Evolutionary conservation across 2,113 vertebrate species (phyloP), one percentile per base, ranked within the genome.

Genomic region (Grallaria varia): DNA sequence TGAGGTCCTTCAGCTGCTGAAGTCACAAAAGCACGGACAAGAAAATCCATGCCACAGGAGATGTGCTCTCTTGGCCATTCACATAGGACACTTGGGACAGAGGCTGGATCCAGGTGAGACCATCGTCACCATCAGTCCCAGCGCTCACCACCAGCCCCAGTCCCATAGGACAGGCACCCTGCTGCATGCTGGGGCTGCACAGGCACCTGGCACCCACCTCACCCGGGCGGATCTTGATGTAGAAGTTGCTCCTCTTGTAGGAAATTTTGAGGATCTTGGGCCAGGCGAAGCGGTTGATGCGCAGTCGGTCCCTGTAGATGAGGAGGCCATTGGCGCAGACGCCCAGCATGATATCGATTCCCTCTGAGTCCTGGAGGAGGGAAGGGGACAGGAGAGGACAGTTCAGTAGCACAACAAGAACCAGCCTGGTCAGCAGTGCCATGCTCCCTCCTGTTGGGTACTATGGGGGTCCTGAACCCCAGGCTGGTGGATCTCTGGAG

Each of bases 221-320:
- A 76, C 99, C 99, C 0, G 99, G 99, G 62, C 99, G 98, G 84
- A 99, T 99, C 97, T 99, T 99, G 95, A 99, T 99, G 97, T 99
- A 99, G 96, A 99, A 99, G 98, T 99, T 99, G 97, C 99, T 99
- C 95, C 99, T 99, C 94, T 99, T 99, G 64, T 99, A 99, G 58
- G 99, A 99, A 95, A 99, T 99, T 97, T 99, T 99, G n/a, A 99
- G 99, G 95, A 99, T 99, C 98, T 99, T 99, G 89, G 99, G 99
- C 99, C 99, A 99, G 92, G 99, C 99, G 1, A 99, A 99, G 79
- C 99, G 99, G 96, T 99, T 99, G 98, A 99, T 99, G 96, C 99
- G 98, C 96, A 99, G 98, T 44, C 99, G 98, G 89, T 99, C 99
- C 31, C 99, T 98, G 97, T 99, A 99, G 94, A 99, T 99, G 69